Conservation (phyloP, 1,140 invertebrate genomes). For the Parasteatoda tepidariorum region DNA sequence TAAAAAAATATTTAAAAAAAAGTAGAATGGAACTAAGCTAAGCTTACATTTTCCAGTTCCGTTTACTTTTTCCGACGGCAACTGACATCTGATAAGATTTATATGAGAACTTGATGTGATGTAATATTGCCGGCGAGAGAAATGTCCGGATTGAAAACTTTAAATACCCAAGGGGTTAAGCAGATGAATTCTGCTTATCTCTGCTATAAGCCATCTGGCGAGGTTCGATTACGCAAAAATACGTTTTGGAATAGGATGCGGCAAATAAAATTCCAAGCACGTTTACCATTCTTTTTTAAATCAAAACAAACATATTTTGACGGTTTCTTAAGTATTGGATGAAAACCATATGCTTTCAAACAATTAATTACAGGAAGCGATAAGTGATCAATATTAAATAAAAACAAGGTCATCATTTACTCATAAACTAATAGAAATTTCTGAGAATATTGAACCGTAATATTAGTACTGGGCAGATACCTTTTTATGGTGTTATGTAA, state of each 20-base stretch:
- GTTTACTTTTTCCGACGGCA: neutral
- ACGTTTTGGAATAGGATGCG: neutral
- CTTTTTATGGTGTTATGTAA: too few species aligned
- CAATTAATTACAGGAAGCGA: too few species aligned
- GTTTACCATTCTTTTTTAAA: neutral
- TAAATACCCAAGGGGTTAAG: neutral
- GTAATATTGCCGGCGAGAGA: neutral
- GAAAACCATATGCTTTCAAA: too few species aligned
- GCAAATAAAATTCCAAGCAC: neutral
- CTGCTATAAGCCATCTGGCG: neutral
- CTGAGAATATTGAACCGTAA: too few species aligned
- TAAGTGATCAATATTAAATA: too few species aligned
- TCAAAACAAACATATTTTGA: too few species aligned
- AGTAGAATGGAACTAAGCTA: neutral
- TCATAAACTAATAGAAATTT: too few species aligned
- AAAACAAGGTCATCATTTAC: too few species aligned
- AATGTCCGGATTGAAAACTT: neutral
- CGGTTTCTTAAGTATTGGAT: too few species aligned
- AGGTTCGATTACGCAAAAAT: neutral
- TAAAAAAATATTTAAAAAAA: neutral
- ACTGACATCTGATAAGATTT: slow-evolving; percentile 50
- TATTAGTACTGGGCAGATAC: too few species aligned
- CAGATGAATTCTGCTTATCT: neutral
- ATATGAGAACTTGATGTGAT: slow-evolving; percentile 20
- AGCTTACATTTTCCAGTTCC: neutral